A percentile compares a stretch with the other conserved stretches of the same genome.
phyloP scores from a whole-genome alignment of 2,888 invertebrate species.

The Melolontha melolontha region DNA sequence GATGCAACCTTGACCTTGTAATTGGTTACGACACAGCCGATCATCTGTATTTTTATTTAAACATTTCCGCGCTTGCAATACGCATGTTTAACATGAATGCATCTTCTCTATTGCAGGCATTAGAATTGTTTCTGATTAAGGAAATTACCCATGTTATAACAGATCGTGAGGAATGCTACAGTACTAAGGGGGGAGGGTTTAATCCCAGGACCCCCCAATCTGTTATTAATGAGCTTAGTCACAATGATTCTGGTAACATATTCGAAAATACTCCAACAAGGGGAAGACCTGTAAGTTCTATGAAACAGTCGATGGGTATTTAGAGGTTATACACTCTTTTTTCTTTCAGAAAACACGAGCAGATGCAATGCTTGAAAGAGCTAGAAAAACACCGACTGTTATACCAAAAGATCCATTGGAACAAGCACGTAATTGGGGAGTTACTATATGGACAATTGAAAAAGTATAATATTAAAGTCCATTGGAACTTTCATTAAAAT shows the following conservation, averaged over 20 bases:
- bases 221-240: constrained; percentile 42
- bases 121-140: constrained; percentile 73
- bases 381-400: constrained; percentile 60
- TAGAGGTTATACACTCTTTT: constrained; percentile 9
- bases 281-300: constrained; percentile 48
- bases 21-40: constrained; percentile 32
- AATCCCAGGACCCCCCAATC: constrained; percentile 51
- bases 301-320: constrained; percentile 12
- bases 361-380: constrained; percentile 86
- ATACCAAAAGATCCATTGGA: constrained; percentile 65
- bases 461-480: constrained; percentile 55
- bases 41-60: constrained; percentile 42
- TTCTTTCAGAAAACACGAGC: constrained; percentile 72
- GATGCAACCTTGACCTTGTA: constrained; percentile 49
- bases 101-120: constrained; percentile 65
- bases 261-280: constrained; percentile 44
- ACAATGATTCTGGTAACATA: constrained; percentile 42
- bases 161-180: constrained; percentile 61
- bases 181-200: constrained; percentile 51
- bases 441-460: constrained; percentile 70
- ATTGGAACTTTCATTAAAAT: background rate
- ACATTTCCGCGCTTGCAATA: background rate
- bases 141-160: constrained; percentile 73
- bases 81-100: constrained; percentile 20
- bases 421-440: constrained; percentile 67